These are phyloP conservation scores for Atta texana DNA, from an alignment of 1,140 invertebrate genomes.

Conservation along the genomic window DNA sequence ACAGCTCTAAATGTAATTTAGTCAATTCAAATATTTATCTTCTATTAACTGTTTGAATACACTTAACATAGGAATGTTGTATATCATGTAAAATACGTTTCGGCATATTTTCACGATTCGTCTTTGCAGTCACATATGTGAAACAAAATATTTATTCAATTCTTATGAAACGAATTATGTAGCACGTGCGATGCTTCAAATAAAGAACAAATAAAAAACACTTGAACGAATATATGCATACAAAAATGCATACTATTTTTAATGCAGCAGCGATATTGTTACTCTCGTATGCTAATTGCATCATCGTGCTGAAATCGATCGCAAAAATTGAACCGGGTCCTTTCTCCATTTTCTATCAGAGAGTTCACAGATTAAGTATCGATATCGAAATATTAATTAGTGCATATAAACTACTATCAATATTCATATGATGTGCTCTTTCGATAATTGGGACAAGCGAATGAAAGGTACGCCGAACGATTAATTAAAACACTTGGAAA, in stretches of 20 bases:
- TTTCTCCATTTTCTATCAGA: conserved; percentile 13
- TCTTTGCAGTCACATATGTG: neutral
- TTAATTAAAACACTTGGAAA: neutral
- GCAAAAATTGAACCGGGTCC: neutral
- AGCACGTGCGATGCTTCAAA: neutral
- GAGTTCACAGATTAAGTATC: neutral
- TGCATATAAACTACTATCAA: neutral
- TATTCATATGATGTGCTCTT: neutral
- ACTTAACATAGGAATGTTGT: neutral
- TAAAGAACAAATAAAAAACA: conserved; percentile 29
- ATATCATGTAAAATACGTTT: neutral
- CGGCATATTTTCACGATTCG: neutral
- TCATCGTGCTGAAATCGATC: conserved; percentile 10
- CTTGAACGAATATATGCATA: neutral
- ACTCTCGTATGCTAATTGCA: neutral
- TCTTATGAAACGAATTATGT: neutral
- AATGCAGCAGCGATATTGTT: neutral
- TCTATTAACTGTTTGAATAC: conserved; percentile 14
- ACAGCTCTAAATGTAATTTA: neutral
- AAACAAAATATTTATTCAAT: conserved; percentile 6
- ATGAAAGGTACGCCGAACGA: neutral
- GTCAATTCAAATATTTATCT: neutral
- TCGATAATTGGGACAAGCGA: neutral
- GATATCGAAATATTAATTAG: conserved; percentile 20
- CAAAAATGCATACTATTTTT: neutral